phyloP scores from a whole-genome alignment of 2,888 invertebrate species.

The Acrobasis consociella region DNA sequence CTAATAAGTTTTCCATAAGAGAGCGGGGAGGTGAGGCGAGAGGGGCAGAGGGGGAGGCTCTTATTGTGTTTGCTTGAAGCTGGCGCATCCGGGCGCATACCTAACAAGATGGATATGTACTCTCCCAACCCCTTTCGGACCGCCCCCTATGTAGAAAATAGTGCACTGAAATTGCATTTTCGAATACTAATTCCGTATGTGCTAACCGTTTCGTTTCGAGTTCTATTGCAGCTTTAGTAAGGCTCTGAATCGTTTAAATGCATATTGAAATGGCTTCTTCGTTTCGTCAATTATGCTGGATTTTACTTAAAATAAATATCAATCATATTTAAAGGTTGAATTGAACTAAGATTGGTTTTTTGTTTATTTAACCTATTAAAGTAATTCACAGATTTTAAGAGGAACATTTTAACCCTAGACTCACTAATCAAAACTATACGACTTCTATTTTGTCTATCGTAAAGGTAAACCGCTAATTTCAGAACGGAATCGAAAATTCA shows the following conservation, averaged over 20 bases:
- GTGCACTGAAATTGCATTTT: conserved; percentile 81
- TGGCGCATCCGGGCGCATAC: conserved; percentile 81
- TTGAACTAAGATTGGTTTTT: too few species aligned
- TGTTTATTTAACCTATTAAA: too few species aligned
- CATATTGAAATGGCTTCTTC: background rate
- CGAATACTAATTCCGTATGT: conserved; percentile 75
- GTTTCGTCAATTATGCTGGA: background rate
- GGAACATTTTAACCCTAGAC: background rate
- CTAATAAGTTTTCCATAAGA: conserved; percentile 83
- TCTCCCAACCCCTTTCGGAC: conserved; percentile 67
- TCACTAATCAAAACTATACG: background rate
- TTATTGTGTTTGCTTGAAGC: conserved; percentile 82
- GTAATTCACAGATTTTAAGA: background rate
- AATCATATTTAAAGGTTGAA: background rate
- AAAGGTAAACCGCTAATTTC: background rate
- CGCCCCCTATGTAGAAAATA: conserved; percentile 66
- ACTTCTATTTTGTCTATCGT: background rate
- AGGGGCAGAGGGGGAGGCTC: conserved; percentile 63
- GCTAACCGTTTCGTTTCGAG: conserved; percentile 40
- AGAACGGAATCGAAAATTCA: conserved; percentile 12
- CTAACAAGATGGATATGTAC: conserved; percentile 82
- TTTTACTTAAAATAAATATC: background rate
- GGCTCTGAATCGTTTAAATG: conserved; percentile 22
- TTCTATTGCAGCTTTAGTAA: conserved; percentile 22
- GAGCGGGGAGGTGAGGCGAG: conserved; percentile 48